Percentiles rank a stretch among this genome's conserved stretches.
phyloP scores from a whole-genome alignment of 2,113 vertebrate species.

The Mormyrus lacerda region DNA sequence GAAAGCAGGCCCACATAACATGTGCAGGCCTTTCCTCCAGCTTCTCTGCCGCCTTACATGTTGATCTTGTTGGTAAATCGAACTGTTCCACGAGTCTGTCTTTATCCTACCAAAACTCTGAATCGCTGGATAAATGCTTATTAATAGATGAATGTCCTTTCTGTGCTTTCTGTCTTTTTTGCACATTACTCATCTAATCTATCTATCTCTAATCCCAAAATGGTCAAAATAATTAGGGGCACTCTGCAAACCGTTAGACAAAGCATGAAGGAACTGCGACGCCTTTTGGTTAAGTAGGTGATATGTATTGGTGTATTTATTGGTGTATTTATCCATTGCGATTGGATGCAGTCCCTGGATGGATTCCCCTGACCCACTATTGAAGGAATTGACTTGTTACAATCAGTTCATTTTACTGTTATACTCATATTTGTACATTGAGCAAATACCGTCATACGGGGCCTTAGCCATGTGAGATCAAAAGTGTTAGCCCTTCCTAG shows the following conservation, averaged over 20 bases:
- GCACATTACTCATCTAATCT: neutral
- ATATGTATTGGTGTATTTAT: neutral
- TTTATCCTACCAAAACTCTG: neutral
- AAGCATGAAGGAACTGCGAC: neutral
- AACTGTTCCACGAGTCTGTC: neutral
- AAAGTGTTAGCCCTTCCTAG: neutral
- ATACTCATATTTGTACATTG: neutral
- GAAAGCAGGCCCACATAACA: neutral
- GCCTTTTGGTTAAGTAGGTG: neutral
- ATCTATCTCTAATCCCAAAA: neutral
- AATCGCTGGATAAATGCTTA: neutral
- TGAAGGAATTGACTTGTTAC: neutral
- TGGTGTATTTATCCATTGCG: neutral
- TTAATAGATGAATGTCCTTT: neutral
- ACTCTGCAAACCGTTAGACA: neutral
- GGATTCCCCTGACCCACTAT: neutral
- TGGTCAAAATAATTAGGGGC: neutral
- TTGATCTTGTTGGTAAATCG: neutral
- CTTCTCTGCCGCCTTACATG: neutral
- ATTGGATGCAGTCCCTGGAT: neutral
- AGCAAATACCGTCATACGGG: neutral
- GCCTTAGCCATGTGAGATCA: neutral
- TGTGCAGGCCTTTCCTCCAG: neutral
- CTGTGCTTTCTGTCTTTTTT: neutral
- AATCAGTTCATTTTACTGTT: neutral